Evolutionary conservation across 1,140 invertebrate species (phyloP), one percentile per base, ranked within the genome.

Genomic region (Saccostrea echinata): DNA sequence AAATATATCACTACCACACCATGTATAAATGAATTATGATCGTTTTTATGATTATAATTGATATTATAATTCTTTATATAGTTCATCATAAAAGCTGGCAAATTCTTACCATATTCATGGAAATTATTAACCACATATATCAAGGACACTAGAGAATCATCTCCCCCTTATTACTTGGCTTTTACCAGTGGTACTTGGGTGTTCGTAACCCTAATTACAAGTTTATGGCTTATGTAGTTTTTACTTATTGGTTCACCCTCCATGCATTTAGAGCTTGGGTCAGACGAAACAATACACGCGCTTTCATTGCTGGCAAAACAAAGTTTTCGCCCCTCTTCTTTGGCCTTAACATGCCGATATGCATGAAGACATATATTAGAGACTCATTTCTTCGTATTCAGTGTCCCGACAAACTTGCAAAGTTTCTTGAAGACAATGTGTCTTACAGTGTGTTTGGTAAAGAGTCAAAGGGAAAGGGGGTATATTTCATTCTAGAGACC

Each of bases 381-480:
- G 84, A 86, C 43, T 76, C 51, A 52, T 24, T 86, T 86, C 11
- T 76, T n/a, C 30, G 68, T 21, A 8, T 86, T 30, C 84, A 76
- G 11, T 71, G 33, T 52, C 64, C 84, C 13, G 18, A 33, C n/a
- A 33, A 71, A 76, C 13, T 86, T 16, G 11, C 8, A 51, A 11
- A 24, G 30, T 76, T 76, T 51, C 16, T 71, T 24, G 35, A 86
- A 76, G 30, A 33, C 6, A 68, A 87, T 61, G 86, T 84, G 71
- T 35, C 82, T 21, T 84, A 3, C 64, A 84, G 55, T 51, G 21
- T 84, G 13, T 68, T 81, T 21, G 76, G 52, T 11, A 61, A 84
- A 51, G 24, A 84, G 13, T 61, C 27, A 0, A 83, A 84, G 30
- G 81, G 86, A 24, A 57, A 87, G 84, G 57, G 86, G 53, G 86